Conservation (phyloP, 2,888 invertebrate species). For the Ametastegia equiseti region DNA sequence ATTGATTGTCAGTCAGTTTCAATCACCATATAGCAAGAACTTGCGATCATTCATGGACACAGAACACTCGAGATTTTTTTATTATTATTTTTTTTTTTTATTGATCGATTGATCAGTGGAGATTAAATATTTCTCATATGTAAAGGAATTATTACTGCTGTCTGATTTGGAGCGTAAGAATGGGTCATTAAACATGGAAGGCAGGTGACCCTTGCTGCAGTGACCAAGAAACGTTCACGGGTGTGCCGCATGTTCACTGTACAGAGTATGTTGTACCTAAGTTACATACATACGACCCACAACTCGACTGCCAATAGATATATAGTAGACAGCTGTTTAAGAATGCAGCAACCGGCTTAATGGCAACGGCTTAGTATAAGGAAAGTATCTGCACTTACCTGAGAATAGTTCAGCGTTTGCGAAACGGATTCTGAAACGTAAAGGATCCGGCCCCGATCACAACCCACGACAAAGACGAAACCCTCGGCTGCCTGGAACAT, state of each 20-base stretch:
- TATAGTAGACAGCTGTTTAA: not conserved
- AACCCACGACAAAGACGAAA: conserved; percentile 94
- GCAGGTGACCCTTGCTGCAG: conserved; percentile 1
- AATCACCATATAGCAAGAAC: no score
- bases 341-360: conserved; percentile 15
- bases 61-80: not conserved
- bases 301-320: no score
- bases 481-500: conserved; percentile 88
- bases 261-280: no score
- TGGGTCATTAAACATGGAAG: conserved; percentile 3
- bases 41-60: no score
- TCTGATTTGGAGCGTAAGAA: not conserved
- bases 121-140: not conserved
- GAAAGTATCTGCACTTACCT: conserved; percentile 77
- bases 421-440: conserved; percentile 94
- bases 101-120: not conserved
- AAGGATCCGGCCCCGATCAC: conserved; percentile 92
- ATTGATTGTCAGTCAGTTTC: no score
- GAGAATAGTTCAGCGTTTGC: conserved; percentile 88
- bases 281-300: no score
- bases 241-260: not conserved
- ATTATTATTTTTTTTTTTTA: no score
- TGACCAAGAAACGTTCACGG: not conserved
- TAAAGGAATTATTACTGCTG: not conserved
- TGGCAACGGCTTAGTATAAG: not conserved